A percentile compares a stretch with the other conserved stretches of the same genome.
phyloP scores from a whole-genome alignment of 2,113 vertebrate species.

The Anoura caudifer region DNA sequence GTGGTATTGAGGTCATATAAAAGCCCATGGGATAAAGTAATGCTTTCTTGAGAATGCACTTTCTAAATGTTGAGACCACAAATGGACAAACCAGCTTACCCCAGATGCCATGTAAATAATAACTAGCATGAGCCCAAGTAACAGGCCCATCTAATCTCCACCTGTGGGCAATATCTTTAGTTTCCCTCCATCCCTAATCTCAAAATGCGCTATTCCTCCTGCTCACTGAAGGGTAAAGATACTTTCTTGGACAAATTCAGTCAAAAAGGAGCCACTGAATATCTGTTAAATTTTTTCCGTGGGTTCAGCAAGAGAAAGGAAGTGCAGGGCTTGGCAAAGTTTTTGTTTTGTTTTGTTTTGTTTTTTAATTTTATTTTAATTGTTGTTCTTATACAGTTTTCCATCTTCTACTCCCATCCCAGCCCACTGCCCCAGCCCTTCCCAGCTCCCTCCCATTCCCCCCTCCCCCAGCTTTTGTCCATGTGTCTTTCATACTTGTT shows the following conservation, averaged over 20 bases:
- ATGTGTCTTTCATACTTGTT: too few species aligned
- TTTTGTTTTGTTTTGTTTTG: too few species aligned
- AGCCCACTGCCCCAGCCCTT: too few species aligned
- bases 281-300: background rate
- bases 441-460: too few species aligned
- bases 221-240: constrained; percentile 36
- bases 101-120: background rate
- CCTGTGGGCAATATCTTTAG: background rate
- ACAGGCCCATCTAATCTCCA: background rate
- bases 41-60: background rate
- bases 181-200: background rate
- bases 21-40: background rate
- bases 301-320: constrained; percentile 3
- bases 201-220: constrained; percentile 15
- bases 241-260: constrained; percentile 41
- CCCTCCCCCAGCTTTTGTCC: too few species aligned
- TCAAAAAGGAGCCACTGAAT: constrained; percentile 32
- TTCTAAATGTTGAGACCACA: background rate
- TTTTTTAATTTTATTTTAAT: too few species aligned
- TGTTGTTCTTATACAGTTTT: too few species aligned
- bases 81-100: background rate
- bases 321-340: background rate
- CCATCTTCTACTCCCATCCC: too few species aligned
- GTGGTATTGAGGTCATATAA: background rate
- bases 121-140: background rate